Conservation (phyloP, 2,797 vertebrate genomes). For the Cyclura pinguis region DNA sequence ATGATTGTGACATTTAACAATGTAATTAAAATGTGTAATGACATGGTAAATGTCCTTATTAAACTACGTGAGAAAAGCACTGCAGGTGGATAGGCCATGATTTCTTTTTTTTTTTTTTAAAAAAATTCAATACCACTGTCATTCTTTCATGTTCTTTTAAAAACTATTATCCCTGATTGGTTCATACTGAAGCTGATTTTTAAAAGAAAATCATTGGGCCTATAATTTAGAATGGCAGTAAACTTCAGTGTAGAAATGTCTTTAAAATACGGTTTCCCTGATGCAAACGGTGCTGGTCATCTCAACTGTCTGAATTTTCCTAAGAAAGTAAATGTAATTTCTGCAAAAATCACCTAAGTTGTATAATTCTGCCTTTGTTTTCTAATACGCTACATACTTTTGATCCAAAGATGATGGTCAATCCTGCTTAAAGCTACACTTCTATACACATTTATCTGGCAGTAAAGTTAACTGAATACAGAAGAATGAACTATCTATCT, state of each 20-base stretch:
- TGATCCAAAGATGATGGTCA: background rate
- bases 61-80: constrained; percentile 67
- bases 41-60: constrained; percentile 76
- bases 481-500: too few species aligned
- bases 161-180: constrained; percentile 58
- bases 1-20: constrained; percentile 79
- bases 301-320: background rate
- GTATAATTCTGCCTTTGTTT: background rate
- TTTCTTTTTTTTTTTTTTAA: constrained; percentile 21
- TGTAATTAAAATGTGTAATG: constrained; percentile 79
- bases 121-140: constrained; percentile 69
- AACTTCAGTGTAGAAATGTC: background rate
- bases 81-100: constrained; percentile 73
- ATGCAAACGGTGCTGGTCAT: background rate
- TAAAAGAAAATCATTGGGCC: constrained; percentile 14
- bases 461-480: too few species aligned
- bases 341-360: background rate
- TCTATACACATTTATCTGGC: background rate
- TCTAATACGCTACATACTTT: background rate
- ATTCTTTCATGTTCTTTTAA: constrained; percentile 65
- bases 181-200: constrained; percentile 49
- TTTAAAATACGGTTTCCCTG: background rate
- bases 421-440: background rate
- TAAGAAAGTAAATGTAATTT: background rate
- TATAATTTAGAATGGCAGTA: background rate